Base-by-base conservation (phyloP, 2,797 vertebrate genomes). In the Anguilla obscura region DNA sequence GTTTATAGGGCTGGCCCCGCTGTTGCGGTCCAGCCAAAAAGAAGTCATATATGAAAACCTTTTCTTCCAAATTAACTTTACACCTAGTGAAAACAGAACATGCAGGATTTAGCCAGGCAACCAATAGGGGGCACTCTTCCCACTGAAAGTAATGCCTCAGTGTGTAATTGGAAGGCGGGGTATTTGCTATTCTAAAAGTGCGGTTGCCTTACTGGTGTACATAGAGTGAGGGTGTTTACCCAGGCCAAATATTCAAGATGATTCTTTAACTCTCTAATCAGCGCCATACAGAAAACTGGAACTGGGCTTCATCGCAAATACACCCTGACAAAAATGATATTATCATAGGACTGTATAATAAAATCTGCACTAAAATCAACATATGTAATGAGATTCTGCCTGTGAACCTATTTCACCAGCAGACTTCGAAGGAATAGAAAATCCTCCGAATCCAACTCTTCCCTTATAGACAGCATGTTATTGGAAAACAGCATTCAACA, bases 281-380 rank as follows among this genome's bases (percentile, higher is more conserved):
- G 63, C 24, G 5, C n/a, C 0, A n/a, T 69, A 69, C 24, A 69
- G 63, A 69, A 69, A 69, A 27, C 3, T 3, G 63, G 24, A 69
- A 69, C 14, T 76, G 14, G 71, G 71, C 71, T 69, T 69, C 71
- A 76, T 76, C 12, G n/a, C 71, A 76, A 76, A 76, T 36, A 36
- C 12, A 14, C 27, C 24, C 7, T 69, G 24, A 69, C 7, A 76
- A 36, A 12, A 33, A 21, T 76, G 12, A 14, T 76, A 5, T 76
- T 36, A 2, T 6, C 36, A 76, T 76, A 76, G 9, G 27, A 76
- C 16, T 36, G 33, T 36, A 36, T 76, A 4, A 76, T 76, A 36
- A 76, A 36, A 76, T 76, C 14, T 14, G 33, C 27, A 3, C 1
- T 33, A 76, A 2, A 76, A 33, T 36, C 12, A 4, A 36, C 33